phyloP scores from a whole-genome alignment of 1,140 invertebrate genomes.

The Zaprionus lachaisei region DNA sequence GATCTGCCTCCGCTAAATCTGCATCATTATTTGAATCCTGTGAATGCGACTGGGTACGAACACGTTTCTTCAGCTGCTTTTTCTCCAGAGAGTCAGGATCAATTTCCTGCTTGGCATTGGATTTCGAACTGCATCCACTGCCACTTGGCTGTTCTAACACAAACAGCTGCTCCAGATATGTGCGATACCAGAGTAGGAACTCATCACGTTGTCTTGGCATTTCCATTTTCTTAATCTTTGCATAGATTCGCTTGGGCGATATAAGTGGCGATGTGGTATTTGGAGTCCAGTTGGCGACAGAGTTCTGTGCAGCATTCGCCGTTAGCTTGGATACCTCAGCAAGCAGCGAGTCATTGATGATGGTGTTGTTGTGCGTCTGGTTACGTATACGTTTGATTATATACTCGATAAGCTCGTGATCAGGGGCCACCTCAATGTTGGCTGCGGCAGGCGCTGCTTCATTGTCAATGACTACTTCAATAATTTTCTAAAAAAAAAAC shows the following conservation, averaged over 20 bases:
- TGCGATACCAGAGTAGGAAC: slow-evolving; percentile 73
- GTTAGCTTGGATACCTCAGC: slow-evolving; percentile 77
- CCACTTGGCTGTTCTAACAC: slow-evolving; percentile 59
- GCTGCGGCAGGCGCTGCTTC: slow-evolving; percentile 4
- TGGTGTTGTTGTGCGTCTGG: slow-evolving; percentile 76
- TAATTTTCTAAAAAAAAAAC: slow-evolving; percentile 47
- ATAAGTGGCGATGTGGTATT: slow-evolving; percentile 53
- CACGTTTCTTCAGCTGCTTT: slow-evolving; percentile 58
- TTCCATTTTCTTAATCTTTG: slow-evolving; percentile 79
- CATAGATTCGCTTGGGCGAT: slow-evolving; percentile 80
- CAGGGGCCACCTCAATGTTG: slow-evolving; percentile 54
- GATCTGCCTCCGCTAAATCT: slow-evolving; percentile 86
- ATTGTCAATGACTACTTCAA: slow-evolving; percentile 39
- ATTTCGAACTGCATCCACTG: slow-evolving; percentile 15
- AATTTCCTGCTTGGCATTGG: slow-evolving; percentile 12
- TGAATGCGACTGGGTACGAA: slow-evolving; percentile 61
- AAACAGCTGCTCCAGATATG: slow-evolving; percentile 72
- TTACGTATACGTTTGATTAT: slow-evolving; percentile 79
- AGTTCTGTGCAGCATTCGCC: slow-evolving; percentile 77
- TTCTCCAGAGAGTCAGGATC: background rate
- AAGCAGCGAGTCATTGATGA: slow-evolving; percentile 77
- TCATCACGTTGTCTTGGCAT: slow-evolving; percentile 75
- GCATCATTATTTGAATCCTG: slow-evolving; percentile 83
- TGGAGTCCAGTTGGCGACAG: slow-evolving; percentile 51
- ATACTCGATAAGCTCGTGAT: slow-evolving; percentile 77